Base-by-base conservation (phyloP, 2,888 invertebrate species). In the Ormyrus nitidulus region DNA sequence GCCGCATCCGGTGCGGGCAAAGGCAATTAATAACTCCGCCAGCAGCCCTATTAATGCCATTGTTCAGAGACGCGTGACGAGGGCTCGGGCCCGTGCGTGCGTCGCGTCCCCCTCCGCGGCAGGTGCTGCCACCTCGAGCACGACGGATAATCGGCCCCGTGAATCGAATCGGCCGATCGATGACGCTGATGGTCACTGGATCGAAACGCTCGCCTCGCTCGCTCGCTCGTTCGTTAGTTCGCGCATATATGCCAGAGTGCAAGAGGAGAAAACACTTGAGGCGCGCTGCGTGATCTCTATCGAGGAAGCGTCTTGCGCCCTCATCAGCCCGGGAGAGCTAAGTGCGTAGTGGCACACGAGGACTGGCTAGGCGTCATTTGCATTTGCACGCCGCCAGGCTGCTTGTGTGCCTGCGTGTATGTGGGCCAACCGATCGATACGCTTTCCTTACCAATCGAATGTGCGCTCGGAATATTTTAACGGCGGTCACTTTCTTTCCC, bases 31-130 rank as follows among this genome's bases (percentile, higher is more conserved):
- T 89, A 89, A 90, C 89, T 89, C 89, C 87, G 86, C 88, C 88
- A 85, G 88, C 59, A 86, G 19, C 66, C 89, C 89, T 88, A 89
- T 90, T 89, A 89, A 90, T 90, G 89, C 89, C 87, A 90, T 89
- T 90, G 89, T 89, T 89, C 90, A 90, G 89, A 89, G 89, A 89
- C 88, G 90, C 90, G 90, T 89, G 89, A 90, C 90, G 89, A 85
- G 84, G 85, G 83, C 84, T 81, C 82, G 84, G 83, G 75, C 64
- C 13, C 69, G 75, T 49, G 75, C 62, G 81, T 34, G 69, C 75
- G 77, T 34, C 79, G 77, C 83, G 79, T 46, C 61, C 59, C 56
- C 34, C 34, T 34, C 83, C 84, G 86, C 34, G 85, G 87, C 88
- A 88, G 89, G 89, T 88, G 88, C 86, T 86, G 85, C 86, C 83